phyloP scores from a whole-genome alignment of 1,140 invertebrate genomes.

The Stegodyphus mimosarum region DNA sequence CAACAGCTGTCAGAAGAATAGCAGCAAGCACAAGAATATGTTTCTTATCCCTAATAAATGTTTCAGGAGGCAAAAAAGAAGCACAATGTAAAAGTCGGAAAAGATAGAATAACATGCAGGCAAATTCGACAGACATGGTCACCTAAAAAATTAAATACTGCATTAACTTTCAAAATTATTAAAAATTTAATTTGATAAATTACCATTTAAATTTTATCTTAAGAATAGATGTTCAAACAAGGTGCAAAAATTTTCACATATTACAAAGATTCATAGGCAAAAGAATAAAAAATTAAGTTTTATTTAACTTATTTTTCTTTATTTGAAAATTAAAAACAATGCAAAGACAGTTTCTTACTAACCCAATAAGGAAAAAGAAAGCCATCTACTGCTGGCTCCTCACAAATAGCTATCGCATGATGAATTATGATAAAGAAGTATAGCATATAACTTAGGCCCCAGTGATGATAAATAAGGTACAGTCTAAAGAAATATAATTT shows the following conservation, averaged over 20 bases:
- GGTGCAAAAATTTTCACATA: neutral
- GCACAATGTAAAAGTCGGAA: constrained; percentile 68
- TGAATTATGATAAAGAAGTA: constrained; percentile 68
- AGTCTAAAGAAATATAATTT: constrained; percentile 59
- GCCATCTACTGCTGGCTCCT: constrained; percentile 68
- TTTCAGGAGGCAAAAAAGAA: constrained; percentile 66
- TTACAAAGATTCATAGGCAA: too few relatives aligned
- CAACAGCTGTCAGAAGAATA: constrained; percentile 68
- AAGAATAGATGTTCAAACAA: constrained; percentile 3
- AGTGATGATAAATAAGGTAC: constrained; percentile 64
- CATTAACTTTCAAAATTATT: constrained; percentile 5
- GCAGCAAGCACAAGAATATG: constrained; percentile 68
- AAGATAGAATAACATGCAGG: constrained; percentile 67
- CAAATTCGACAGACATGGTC: constrained; percentile 68
- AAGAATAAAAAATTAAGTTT: too few relatives aligned
- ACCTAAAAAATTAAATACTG: constrained; percentile 64
- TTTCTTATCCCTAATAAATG: constrained; percentile 70
- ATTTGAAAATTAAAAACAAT: too few relatives aligned
- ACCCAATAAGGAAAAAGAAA: constrained; percentile 68
- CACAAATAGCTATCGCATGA: constrained; percentile 69
- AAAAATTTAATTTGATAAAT: constrained; percentile 11
- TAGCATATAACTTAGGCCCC: constrained; percentile 65
- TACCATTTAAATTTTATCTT: neutral
- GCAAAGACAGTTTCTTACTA: constrained; percentile 11
- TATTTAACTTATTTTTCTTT: too few relatives aligned